Evolutionary conservation across 2,797 vertebrate species (phyloP).

Genomic region (Phrynocephalus forsythii): DNA sequence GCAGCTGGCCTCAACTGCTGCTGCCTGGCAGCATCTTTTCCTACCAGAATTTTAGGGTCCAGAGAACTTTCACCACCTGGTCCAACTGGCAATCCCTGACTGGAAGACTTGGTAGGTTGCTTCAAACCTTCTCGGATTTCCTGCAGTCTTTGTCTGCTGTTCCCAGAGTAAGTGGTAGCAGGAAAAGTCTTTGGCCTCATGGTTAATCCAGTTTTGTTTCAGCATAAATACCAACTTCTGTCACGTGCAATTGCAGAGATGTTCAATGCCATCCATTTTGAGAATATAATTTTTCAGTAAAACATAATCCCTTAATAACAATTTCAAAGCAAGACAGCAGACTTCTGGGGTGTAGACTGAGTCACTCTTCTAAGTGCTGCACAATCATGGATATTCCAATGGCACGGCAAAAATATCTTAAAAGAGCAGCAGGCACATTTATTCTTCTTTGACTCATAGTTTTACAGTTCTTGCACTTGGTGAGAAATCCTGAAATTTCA

Average conservation of each 20-base stretch:
- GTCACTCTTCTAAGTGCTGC: neutral
- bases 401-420: neutral
- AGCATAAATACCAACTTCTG: conserved; percentile 80
- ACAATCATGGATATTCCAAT: neutral
- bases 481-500: conserved; percentile 64
- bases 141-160: conserved; percentile 94
- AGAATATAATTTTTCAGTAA: conserved; percentile 70
- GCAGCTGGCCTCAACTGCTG: conserved; percentile 87
- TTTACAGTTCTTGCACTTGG: conserved; percentile 64
- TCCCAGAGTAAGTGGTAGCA: conserved; percentile 95
- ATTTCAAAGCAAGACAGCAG: conserved; percentile 50
- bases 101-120: conserved; percentile 92
- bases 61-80: conserved; percentile 80
- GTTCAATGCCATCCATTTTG: conserved; percentile 52
- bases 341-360: neutral
- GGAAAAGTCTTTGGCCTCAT: conserved; percentile 99
- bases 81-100: conserved; percentile 86
- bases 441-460: conserved; percentile 67
- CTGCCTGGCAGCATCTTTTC: conserved; percentile 83
- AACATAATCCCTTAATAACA: conserved; percentile 74
- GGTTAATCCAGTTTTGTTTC: conserved; percentile 80
- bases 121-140: conserved; percentile 98
- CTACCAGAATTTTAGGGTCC: conserved; percentile 77
- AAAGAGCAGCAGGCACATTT: conserved; percentile 52
- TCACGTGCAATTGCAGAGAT: conserved; percentile 49